Conservation (phyloP, 2,888 invertebrate genomes). For the Drosophila tanythrix region DNA sequence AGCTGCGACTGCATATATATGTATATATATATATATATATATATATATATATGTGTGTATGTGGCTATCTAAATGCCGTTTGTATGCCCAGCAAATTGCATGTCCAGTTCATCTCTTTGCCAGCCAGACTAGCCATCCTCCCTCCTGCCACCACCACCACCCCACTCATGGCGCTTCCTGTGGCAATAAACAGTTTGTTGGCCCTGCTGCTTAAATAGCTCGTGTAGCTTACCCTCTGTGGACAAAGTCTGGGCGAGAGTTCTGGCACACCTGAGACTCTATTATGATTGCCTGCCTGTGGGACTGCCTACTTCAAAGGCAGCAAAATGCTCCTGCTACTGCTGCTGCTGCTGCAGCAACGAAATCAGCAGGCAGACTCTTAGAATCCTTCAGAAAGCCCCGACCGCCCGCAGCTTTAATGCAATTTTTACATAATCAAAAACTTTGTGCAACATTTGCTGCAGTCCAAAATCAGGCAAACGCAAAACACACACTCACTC, state of each 20-base stretch:
- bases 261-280: slow-evolving; percentile 54
- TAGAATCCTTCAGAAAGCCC: slow-evolving; percentile 24
- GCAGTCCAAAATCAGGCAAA: slow-evolving; percentile 55
- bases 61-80: neutral
- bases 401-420: slow-evolving; percentile 54
- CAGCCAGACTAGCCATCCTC: neutral
- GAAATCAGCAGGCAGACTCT: slow-evolving; percentile 17
- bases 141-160: neutral
- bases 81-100: slow-evolving; percentile 42
- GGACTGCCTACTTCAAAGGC: slow-evolving; percentile 51
- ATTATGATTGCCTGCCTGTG: slow-evolving; percentile 53
- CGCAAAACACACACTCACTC: slow-evolving; percentile 27
- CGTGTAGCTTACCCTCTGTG: slow-evolving; percentile 3
- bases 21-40: neutral
- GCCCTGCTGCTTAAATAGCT: slow-evolving; percentile 44
- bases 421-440: slow-evolving; percentile 70
- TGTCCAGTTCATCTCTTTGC: slow-evolving; percentile 47
- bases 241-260: slow-evolving; percentile 28
- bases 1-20: slow-evolving; percentile 13
- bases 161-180: too few species aligned
- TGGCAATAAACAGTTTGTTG: slow-evolving; percentile 48
- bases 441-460: slow-evolving; percentile 65
- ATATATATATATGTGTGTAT: neutral
- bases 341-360: slow-evolving; percentile 6
- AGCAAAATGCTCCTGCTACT: neutral